These are phyloP conservation scores for Malaclemys terrapin DNA, from an alignment of 2,113 vertebrate species.

Conservation along the genomic window DNA sequence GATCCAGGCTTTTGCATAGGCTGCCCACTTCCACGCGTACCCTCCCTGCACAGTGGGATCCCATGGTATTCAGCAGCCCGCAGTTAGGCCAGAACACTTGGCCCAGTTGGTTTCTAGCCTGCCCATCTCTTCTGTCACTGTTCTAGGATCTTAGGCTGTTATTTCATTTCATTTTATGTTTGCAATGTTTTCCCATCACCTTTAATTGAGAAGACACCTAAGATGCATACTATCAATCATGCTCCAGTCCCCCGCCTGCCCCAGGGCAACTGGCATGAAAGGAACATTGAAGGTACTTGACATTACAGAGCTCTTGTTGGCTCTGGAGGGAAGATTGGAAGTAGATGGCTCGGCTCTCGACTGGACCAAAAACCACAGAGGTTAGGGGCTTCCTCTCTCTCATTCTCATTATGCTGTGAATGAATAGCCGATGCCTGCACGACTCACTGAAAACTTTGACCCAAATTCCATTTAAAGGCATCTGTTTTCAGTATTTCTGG, in stretches of 20 bases:
- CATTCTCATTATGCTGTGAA: background rate
- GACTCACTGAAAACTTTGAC: background rate
- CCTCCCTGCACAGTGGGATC: background rate
- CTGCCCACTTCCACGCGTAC: background rate
- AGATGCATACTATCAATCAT: constrained; percentile 7
- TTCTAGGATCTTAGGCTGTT: background rate
- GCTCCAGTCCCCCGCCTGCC: background rate
- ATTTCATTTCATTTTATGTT: background rate
- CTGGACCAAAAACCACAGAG: background rate
- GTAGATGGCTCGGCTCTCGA: background rate
- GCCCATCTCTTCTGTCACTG: constrained; percentile 39
- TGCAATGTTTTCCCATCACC: background rate
- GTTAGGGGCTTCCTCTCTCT: rapidly evolving
- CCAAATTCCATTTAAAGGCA: background rate
- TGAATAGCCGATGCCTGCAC: background rate
- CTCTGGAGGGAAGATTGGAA: background rate
- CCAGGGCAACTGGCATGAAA: background rate
- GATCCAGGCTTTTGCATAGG: background rate
- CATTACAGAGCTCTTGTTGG: background rate
- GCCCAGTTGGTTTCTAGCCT: background rate
- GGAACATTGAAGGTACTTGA: constrained; percentile 20
- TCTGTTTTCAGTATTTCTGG: background rate
- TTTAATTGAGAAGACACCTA: background rate
- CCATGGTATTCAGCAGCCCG: background rate
- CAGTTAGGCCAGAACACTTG: background rate